Evolutionary conservation across 2,113 vertebrate species (phyloP), one percentile per base, ranked within the genome.

Genomic region (Cephalophus harveyi): DNA sequence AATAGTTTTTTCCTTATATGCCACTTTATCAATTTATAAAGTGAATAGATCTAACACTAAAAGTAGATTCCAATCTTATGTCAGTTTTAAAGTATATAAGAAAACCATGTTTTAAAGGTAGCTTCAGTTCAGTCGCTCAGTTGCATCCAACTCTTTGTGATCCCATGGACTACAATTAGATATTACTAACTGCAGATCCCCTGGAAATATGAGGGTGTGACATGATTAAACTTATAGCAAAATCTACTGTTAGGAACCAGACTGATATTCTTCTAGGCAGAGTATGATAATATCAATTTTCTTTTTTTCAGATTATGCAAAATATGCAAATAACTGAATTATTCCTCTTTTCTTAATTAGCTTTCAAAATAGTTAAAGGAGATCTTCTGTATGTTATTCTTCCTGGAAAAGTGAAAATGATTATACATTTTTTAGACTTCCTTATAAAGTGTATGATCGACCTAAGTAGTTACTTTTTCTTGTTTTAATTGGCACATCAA

Each of bases 11-110:
- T 74, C 36, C 48, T 48, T 62, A 40, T 92, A 48, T 54, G 62
- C 6, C 78, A 88, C 46, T 86, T 95, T 92, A 92, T 62, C 40
- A 54, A 94, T 54, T 87, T 94, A 81, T 88, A 71, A 88, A 94
- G 23, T 91, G 36, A 92, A 78, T 43, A 91, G 13, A 60, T 76
- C 19, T 87, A 82, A 96, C 30, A 86, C 27, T 85, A 83, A 91
- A 87, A 76, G 59, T 48, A 59, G 30, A 8, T 89, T 95, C 92
- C 92, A 74, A 71, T 71, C 48, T 91, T 30, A n/a, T 90, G 6
- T 84, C 85, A 59, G 13, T 64, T 97, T 91, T 81, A 95, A 95
- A 88, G 54, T 50, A 84, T 40, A 30, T 55, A 78, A 87, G 28
- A 79, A n/a, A 95, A 79, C 12, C 25, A 67, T 27, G 12, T 3